A percentile compares a stretch with the other conserved stretches of the same genome.
phyloP scores from a whole-genome alignment of 2,797 vertebrate genomes.

The Scarus forsteni region DNA sequence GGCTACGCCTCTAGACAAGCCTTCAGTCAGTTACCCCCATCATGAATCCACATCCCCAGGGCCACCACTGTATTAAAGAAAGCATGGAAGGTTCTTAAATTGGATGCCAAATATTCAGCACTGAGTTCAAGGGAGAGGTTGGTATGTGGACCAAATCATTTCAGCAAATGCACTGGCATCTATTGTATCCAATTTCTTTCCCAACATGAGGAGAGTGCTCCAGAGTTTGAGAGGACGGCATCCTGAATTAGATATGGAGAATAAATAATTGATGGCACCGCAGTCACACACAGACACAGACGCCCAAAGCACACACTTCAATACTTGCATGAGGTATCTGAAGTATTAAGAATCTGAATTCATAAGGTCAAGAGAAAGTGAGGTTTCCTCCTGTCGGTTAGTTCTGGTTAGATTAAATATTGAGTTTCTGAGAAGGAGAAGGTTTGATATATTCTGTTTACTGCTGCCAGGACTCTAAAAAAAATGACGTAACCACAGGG shows the following conservation, averaged over 20 bases:
- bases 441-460: conserved; percentile 25
- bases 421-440: conserved; percentile 37
- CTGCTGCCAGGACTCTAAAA: conserved; percentile 11
- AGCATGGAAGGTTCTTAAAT: conserved; percentile 39
- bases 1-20: too few species aligned
- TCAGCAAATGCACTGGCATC: conserved; percentile 28
- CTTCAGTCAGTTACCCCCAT: too few species aligned
- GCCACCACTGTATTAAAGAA: conserved; percentile 29
- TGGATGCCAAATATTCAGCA: conserved; percentile 45
- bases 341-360: conserved; percentile 45
- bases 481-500: conserved; percentile 23
- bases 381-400: conserved; percentile 43
- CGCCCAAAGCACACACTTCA: background rate
- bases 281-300: conserved; percentile 46
- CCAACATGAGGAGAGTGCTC: conserved; percentile 36
- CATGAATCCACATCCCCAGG: too few species aligned
- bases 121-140: conserved; percentile 38
- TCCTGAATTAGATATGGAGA: conserved; percentile 73
- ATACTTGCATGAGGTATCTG: conserved; percentile 8
- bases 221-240: conserved; percentile 57
- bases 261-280: conserved; percentile 71
- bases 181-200: conserved; percentile 51
- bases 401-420: conserved; percentile 63
- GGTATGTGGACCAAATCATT: conserved; percentile 44
- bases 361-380: conserved; percentile 51